Base-by-base conservation (phyloP, 2,888 invertebrate species). In the Tipula helvola region DNA sequence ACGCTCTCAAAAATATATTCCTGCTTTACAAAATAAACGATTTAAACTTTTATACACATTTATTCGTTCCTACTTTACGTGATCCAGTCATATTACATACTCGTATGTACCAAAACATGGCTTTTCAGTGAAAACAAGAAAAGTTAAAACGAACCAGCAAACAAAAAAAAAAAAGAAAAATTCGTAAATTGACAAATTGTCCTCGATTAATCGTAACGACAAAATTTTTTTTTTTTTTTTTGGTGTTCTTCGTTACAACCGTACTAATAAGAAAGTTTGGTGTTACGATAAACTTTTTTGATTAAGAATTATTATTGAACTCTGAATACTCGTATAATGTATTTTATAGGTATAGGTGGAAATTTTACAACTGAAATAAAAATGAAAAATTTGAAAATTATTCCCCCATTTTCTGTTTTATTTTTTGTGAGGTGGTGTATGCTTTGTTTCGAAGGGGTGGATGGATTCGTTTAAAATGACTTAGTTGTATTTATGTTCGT, bases 171-270 rank as follows among this genome's bases (percentile, higher is more conserved):
- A 47, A 52, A n/a, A 52, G 28, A 71, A 71, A 71, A 71, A 52
- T 52, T 52, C 52, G 52, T n/a, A 52, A 52, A 71, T 71, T 71
- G 71, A 71, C 71, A 71, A 71, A 71, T 71, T 71, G 71, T 71
- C 71, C 71, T 71, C 71, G 71, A 71, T 71, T 71, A 71, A 71
- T 71, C 71, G 71, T 71, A 71, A 71, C 71, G 71, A 71, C 71
- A 71, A 28, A 28, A 28, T 28, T 28, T 28, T 28, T 28, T 18
- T 28, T 71, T 71, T 71, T 71, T 8, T 2, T 71, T n/a, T n/a
- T n/a, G n/a, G n/a, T n/a, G 10, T 71, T 18, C 71, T 28, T 71
- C 71, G 71, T 71, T 71, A 71, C 71, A 71, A 71, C 71, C 71
- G 71, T 71, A 71, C 71, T 71, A 71, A 71, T 71, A 71, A 71